These are phyloP conservation scores for Hirtodrosophila alboralis DNA, from an alignment of 2,888 invertebrate species.

Conservation along the genomic window DNA sequence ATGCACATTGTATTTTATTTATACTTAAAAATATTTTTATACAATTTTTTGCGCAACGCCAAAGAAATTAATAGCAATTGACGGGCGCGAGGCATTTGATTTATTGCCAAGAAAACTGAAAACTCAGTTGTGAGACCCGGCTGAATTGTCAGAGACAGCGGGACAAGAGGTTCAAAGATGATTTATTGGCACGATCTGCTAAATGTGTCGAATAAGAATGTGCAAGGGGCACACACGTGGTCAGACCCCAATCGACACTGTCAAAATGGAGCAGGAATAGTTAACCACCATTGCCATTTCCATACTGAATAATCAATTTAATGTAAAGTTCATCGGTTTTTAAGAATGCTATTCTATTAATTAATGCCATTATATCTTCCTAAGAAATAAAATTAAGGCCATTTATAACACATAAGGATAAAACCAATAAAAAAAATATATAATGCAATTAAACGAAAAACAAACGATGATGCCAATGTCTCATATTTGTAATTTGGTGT, in stretches of 20 bases:
- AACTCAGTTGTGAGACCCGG: conserved; percentile 4
- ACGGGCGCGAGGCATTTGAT: conserved; percentile 60
- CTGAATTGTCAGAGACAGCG: conserved; percentile 12
- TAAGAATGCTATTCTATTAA: too few species aligned
- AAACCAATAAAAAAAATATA: too few species aligned
- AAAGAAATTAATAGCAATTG: conserved; percentile 69
- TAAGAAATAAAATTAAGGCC: too few species aligned
- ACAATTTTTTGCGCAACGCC: conserved; percentile 46
- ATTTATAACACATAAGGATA: too few species aligned
- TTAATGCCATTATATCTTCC: too few species aligned
- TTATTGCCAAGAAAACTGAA: conserved; percentile 46
- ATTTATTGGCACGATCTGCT: conserved; percentile 62
- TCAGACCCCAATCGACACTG: conserved; percentile 9
- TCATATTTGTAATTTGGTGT: conserved; percentile 31
- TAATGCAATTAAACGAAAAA: too few species aligned
- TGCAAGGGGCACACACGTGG: conserved; percentile 37
- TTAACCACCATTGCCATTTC: not conserved
- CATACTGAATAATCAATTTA: too few species aligned
- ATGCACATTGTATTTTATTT: conserved; percentile 58
- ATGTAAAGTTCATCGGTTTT: too few species aligned
- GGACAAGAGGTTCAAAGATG: conserved; percentile 31
- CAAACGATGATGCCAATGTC: conserved; percentile 20
- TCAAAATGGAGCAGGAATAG: conserved; percentile 2
- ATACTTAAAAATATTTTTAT: conserved; percentile 21
- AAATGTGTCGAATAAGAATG: conserved; percentile 58